phyloP scores from a whole-genome alignment of 2,113 vertebrate genomes.

The Gracilinanus agilis region DNA sequence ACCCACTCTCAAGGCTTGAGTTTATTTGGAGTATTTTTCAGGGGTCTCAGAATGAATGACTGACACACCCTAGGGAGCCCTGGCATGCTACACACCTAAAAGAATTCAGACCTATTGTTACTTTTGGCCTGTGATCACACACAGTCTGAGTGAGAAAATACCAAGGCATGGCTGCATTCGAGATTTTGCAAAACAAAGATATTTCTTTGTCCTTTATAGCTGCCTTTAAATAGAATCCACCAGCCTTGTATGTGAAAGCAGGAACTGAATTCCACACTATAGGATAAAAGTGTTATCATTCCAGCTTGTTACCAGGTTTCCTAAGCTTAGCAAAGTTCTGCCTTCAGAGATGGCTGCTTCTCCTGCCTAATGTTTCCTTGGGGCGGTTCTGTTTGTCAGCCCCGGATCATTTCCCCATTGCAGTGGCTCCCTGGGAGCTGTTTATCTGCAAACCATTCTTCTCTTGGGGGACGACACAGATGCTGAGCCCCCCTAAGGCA shows the following conservation, averaged over 20 bases:
- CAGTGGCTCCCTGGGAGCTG: background rate
- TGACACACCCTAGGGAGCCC: background rate
- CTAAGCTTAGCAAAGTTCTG: conserved; percentile 22
- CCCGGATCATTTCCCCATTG: background rate
- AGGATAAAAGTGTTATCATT: background rate
- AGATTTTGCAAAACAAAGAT: conserved; percentile 37
- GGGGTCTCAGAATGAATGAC: background rate
- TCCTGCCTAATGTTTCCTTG: background rate
- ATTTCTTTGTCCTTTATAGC: conserved; percentile 24
- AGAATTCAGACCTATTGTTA: conserved; percentile 12
- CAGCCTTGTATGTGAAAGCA: conserved; percentile 40
- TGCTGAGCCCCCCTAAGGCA: background rate
- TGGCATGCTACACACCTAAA: conserved; percentile 5
- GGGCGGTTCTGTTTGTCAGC: background rate
- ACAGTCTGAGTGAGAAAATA: conserved; percentile 32
- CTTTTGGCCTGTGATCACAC: conserved; percentile 17
- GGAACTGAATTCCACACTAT: conserved; percentile 37
- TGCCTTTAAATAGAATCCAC: conserved; percentile 56
- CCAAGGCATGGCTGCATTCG: background rate
- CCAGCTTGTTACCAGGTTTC: conserved; percentile 27
- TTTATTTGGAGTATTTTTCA: conserved; percentile 10
- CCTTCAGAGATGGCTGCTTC: background rate
- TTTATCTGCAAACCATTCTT: conserved; percentile 40
- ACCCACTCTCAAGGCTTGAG: background rate
- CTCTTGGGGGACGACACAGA: conserved; percentile 23